Evolutionary conservation across 2,113 vertebrate species (phyloP).

Genomic region (Istiophorus platypterus): DNA sequence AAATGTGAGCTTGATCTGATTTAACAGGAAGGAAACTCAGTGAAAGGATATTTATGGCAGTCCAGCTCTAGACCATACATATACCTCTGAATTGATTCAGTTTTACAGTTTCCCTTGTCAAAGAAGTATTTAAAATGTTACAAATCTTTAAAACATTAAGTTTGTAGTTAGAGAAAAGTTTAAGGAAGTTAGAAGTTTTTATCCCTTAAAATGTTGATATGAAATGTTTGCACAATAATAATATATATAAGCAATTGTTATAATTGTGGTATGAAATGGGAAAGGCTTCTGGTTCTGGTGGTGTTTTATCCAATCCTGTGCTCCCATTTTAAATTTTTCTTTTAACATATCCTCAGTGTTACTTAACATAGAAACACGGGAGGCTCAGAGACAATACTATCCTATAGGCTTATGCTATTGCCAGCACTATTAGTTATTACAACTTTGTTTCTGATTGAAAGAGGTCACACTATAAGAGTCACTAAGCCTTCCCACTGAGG

Average conservation of each 20-base stretch:
- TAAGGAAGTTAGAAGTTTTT: neutral
- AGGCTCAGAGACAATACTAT: neutral
- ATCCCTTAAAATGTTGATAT: neutral
- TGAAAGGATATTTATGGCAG: conserved; percentile 6
- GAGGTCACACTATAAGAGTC: neutral
- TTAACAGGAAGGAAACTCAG: conserved; percentile 2
- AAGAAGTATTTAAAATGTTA: neutral
- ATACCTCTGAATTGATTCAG: neutral
- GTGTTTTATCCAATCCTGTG: neutral
- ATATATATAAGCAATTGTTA: neutral
- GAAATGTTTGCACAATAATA: neutral
- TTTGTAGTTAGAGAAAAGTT: too few relatives aligned
- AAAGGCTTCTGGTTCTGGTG: neutral
- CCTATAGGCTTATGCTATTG: neutral
- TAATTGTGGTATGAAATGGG: neutral
- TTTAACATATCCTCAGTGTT: neutral
- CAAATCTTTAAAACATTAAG: neutral
- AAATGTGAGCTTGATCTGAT: conserved; percentile 47
- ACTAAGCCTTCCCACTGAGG: neutral
- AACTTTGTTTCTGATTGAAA: neutral
- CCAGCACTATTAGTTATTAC: neutral
- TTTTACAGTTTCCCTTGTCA: neutral
- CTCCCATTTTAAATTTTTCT: neutral
- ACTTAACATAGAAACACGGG: neutral
- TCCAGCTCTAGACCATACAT: neutral